Base-by-base conservation (phyloP, 2,113 vertebrate species). In the Apteryx owenii region DNA sequence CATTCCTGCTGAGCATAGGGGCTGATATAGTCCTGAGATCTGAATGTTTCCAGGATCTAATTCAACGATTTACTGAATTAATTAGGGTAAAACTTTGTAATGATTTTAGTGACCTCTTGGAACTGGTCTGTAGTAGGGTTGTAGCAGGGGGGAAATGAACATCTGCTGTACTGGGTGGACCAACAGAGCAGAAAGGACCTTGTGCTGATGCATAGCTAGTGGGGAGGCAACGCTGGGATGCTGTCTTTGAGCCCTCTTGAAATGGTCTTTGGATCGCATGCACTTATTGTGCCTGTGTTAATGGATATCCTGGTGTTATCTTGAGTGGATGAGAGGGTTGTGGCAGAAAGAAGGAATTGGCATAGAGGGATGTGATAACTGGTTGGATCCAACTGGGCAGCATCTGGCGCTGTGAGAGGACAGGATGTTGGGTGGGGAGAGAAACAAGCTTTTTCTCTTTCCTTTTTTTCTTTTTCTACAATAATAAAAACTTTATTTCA, bases 401-500 rank as follows among this genome's bases (percentile, higher is more conserved):
- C 96, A 93, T 95, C 88, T 97, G 95, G 94, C 79, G 88, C 68
- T 48, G 11, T 8, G 33, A 96, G 28, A 80, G 54, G 69, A 64
- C n/a, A 82, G 93, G 97, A 96, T 93, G 82, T 64, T 94, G 54
- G 53, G 84, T 6, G 11, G 51, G 85, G 44, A 97, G 88, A 75
- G 96, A 42, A 95, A 95, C 85, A 96, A 94, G 64, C 85, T 89
- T 60, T 58, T 33, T 31, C 10, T 53, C 26, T 53, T 25, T 53
- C 51, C 50, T 19, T 75, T 95, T 71, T 48, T 69, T 76, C 65
- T 81, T 75, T 23, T 77, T 36, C 68, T 77, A 48, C 77, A 88
- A 68, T 85, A 86, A 95, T 95, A 92, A 95, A 95, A 96, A 90
- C 92, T 97, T 97, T 97, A 97, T 97, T 97, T 95, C 38, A 21